phyloP scores from a whole-genome alignment of 2,113 vertebrate species.

The Calidris pygmaea region DNA sequence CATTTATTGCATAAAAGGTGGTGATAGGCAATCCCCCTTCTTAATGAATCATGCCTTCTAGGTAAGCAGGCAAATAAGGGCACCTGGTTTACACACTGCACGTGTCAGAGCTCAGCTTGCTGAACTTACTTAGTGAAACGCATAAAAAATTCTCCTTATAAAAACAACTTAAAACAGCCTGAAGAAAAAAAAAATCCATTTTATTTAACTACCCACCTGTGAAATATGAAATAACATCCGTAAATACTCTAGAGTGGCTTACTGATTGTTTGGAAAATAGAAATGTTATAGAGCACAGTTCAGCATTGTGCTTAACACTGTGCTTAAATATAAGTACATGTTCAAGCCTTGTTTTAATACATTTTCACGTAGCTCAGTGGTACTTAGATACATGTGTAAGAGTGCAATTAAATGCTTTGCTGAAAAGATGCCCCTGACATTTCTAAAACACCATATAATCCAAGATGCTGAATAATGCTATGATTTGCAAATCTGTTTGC shows the following conservation, averaged over 20 bases:
- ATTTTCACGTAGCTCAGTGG: not conserved
- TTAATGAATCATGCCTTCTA: not conserved
- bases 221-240: constrained; percentile 36
- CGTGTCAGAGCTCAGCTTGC: not conserved
- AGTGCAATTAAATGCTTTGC: not conserved
- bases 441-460: not conserved
- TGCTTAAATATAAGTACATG: not conserved
- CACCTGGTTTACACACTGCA: not conserved
- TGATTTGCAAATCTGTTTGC: not conserved
- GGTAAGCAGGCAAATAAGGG: not conserved
- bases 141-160: constrained; percentile 23
- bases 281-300: not conserved
- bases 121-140: not conserved
- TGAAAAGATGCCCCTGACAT: not conserved
- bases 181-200: constrained; percentile 32
- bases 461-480: not conserved
- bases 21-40: not conserved
- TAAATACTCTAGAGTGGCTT: not conserved
- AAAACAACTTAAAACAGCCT: constrained; percentile 20
- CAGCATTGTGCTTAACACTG: not conserved
- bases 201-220: constrained; percentile 41
- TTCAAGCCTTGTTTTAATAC: not conserved
- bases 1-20: not conserved
- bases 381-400: not conserved
- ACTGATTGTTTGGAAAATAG: not conserved